Percentiles rank a stretch among this genome's conserved stretches.
Evolutionary conservation across 2,797 vertebrate species (phyloP).

Genomic region (Poecilia gillii): DNA sequence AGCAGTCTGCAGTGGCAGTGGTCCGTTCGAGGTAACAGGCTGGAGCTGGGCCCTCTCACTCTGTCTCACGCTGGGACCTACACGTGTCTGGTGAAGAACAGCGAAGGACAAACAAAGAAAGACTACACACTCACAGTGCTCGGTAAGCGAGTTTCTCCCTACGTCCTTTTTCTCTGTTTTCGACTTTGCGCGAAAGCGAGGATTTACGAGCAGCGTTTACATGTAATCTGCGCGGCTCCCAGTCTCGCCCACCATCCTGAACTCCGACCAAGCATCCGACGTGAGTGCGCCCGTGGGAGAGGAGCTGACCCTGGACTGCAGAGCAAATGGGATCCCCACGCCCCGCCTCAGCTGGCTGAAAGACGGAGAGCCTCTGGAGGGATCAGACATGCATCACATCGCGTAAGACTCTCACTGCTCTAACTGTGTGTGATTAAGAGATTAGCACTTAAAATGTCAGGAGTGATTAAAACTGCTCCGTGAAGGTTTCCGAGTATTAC

Average conservation of each 20-base stretch:
- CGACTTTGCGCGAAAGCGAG: not conserved
- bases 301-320: slow-evolving; percentile 85
- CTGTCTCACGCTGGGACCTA: slow-evolving; percentile 87
- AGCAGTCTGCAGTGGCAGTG: slow-evolving; percentile 80
- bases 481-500: slow-evolving; percentile 26
- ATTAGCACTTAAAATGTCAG: not conserved
- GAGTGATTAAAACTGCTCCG: slow-evolving; percentile 4
- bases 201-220: not conserved
- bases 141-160: slow-evolving; percentile 74
- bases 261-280: slow-evolving; percentile 77
- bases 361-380: slow-evolving; percentile 82
- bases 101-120: slow-evolving; percentile 73
- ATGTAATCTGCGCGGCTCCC: slow-evolving; percentile 18
- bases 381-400: slow-evolving; percentile 53
- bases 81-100: slow-evolving; percentile 84
- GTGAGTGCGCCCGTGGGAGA: slow-evolving; percentile 80
- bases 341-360: slow-evolving; percentile 90
- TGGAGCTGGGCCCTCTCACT: slow-evolving; percentile 88
- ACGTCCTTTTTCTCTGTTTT: not conserved
- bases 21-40: slow-evolving; percentile 80
- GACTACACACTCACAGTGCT: slow-evolving; percentile 86
- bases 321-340: slow-evolving; percentile 80
- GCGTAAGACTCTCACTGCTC: slow-evolving; percentile 74
- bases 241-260: slow-evolving; percentile 86
- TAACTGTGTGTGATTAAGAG: not conserved